Conservation (phyloP, 2,888 invertebrate genomes). For the Calameuta filiformis region DNA sequence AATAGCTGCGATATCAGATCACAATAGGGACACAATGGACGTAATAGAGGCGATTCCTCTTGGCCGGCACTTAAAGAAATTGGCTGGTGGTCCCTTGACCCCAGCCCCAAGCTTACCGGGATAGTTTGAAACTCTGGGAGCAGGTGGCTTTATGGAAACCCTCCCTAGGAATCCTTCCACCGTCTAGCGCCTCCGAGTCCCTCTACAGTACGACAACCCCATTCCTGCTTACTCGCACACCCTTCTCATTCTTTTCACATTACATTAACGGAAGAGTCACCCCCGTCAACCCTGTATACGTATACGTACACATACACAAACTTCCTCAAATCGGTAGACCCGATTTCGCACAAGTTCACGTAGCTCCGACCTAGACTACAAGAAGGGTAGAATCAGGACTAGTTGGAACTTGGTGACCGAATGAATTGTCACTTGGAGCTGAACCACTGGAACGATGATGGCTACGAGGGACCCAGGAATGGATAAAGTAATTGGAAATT, state of each 20-base stretch:
- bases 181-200: background rate
- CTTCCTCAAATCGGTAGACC: background rate
- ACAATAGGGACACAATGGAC: conserved; percentile 53
- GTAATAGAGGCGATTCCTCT: conserved; percentile 35
- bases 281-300: background rate
- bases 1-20: conserved; percentile 55
- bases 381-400: background rate
- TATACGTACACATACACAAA: background rate
- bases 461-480: background rate
- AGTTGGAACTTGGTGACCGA: background rate
- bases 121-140: conserved; percentile 54
- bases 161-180: background rate
- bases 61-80: conserved; percentile 60
- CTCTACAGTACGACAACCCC: background rate
- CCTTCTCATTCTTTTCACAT: conserved; percentile 5
- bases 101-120: conserved; percentile 45
- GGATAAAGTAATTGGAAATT: background rate
- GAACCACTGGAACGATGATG: background rate
- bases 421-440: background rate
- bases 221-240: background rate
- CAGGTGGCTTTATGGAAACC: conserved; percentile 31
- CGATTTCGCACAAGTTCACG: background rate
- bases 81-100: conserved; percentile 59
- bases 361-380: background rate
- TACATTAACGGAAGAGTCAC: background rate